phyloP scores from a whole-genome alignment of 2,888 invertebrate species.

The Drosophila koepferae region DNA sequence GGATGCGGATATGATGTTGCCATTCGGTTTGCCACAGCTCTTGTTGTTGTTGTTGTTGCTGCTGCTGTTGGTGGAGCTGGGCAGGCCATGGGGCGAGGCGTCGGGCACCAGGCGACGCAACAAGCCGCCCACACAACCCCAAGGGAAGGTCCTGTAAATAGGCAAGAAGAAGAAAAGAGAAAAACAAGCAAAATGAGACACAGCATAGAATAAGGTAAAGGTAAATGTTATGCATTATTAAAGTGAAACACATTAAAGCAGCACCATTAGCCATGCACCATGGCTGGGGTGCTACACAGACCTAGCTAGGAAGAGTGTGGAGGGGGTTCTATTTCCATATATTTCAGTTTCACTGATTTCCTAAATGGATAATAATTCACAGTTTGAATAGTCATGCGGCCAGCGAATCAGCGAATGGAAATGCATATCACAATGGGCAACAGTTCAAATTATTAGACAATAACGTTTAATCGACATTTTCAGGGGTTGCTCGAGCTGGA shows the following conservation, averaged over 20 bases:
- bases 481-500: background rate
- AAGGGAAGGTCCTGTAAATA: constrained; percentile 89
- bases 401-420: constrained; percentile 6
- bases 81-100: constrained; percentile 87
- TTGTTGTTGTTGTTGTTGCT: constrained; percentile 1
- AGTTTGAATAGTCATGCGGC: constrained; percentile 42
- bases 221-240: constrained; percentile 74
- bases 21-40: constrained; percentile 37
- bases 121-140: constrained; percentile 89
- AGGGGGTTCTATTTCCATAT: background rate
- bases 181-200: constrained; percentile 14
- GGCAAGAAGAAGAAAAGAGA: background rate
- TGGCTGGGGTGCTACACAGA: background rate
- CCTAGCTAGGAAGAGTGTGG: background rate
- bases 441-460: constrained; percentile 23
- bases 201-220: constrained; percentile 27
- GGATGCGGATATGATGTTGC: constrained; percentile 35
- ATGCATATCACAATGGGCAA: constrained; percentile 10
- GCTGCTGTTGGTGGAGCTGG: constrained; percentile 21
- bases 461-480: constrained; percentile 12
- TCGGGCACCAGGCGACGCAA: constrained; percentile 89
- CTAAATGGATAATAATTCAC: constrained; percentile 53
- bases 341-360: constrained; percentile 32
- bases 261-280: constrained; percentile 62
- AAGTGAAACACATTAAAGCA: constrained; percentile 76